Evolutionary conservation across 2,888 invertebrate genomes (phyloP).

Genomic region (Antheraea assamensis): DNA sequence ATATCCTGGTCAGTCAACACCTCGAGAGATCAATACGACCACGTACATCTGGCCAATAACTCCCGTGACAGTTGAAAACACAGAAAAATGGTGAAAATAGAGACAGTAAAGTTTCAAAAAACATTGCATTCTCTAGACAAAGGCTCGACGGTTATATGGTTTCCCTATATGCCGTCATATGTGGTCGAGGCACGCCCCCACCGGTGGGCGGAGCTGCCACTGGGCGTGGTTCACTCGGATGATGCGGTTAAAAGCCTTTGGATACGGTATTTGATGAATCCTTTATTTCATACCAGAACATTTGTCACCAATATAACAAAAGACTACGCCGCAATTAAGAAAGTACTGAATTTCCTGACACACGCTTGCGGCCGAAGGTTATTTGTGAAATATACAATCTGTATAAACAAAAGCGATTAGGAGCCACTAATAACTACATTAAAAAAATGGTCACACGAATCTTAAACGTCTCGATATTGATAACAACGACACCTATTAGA

Average conservation of each 20-base stretch:
- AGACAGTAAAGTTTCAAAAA: neutral
- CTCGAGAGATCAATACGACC: neutral
- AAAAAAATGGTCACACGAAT: too few relatives aligned
- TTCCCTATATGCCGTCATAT: slow-evolving; percentile 6
- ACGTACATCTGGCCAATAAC: neutral
- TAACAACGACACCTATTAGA: too few relatives aligned
- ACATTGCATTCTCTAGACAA: neutral
- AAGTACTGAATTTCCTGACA: too few relatives aligned
- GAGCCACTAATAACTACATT: too few relatives aligned
- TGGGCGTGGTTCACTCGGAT: neutral
- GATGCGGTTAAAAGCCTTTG: neutral
- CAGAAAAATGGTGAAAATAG: neutral
- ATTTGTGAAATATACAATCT: too few relatives aligned
- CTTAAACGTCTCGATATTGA: too few relatives aligned
- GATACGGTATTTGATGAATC: neutral
- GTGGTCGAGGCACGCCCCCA: slow-evolving; percentile 1
- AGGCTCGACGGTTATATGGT: neutral
- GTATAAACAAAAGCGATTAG: too few relatives aligned
- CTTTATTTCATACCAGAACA: too few relatives aligned
- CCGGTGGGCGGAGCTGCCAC: slow-evolving; percentile 2
- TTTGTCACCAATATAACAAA: too few relatives aligned
- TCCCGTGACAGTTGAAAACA: neutral
- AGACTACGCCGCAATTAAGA: too few relatives aligned
- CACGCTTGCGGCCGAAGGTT: too few relatives aligned
- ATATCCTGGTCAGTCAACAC: neutral